Percentiles rank a stretch among this genome's conserved stretches.
phyloP scores from a whole-genome alignment of 2,797 vertebrate species.

The Margarornis squamiger region DNA sequence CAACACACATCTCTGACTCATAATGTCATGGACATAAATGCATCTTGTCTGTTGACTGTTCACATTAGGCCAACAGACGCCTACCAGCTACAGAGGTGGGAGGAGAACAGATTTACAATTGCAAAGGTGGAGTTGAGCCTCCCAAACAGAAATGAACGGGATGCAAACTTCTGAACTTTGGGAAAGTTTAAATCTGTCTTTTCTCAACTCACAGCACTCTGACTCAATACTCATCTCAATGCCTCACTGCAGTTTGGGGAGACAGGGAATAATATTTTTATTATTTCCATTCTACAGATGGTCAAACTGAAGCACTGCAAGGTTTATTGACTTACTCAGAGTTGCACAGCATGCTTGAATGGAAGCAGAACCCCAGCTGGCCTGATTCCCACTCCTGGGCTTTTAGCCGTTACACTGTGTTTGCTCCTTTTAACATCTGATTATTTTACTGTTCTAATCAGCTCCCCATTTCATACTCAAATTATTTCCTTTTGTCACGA shows the following conservation, averaged over 20 bases:
- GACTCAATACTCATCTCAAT: conserved; percentile 35
- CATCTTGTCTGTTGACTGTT: not conserved
- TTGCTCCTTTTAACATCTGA: conserved; percentile 38
- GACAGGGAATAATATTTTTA: conserved; percentile 67
- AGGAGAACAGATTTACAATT: conserved; percentile 6
- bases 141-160: conserved; percentile 31
- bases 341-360: conserved; percentile 55
- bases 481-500: not conserved
- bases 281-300: conserved; percentile 62
- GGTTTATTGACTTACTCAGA: conserved; percentile 66
- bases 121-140: not conserved
- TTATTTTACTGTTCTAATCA: conserved; percentile 50
- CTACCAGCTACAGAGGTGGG: not conserved
- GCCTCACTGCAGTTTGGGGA: conserved; percentile 45
- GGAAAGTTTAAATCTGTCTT: conserved; percentile 60
- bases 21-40: not conserved
- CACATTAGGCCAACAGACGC: not conserved
- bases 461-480: not conserved
- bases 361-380: conserved; percentile 66
- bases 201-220: conserved; percentile 47
- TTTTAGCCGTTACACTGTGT: not conserved
- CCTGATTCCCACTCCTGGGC: conserved; percentile 46
- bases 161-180: conserved; percentile 61
- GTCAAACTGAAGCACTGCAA: conserved; percentile 42
- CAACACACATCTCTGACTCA: not conserved